Conservation (phyloP, 2,113 vertebrate species). For the Mustela lutreola region DNA sequence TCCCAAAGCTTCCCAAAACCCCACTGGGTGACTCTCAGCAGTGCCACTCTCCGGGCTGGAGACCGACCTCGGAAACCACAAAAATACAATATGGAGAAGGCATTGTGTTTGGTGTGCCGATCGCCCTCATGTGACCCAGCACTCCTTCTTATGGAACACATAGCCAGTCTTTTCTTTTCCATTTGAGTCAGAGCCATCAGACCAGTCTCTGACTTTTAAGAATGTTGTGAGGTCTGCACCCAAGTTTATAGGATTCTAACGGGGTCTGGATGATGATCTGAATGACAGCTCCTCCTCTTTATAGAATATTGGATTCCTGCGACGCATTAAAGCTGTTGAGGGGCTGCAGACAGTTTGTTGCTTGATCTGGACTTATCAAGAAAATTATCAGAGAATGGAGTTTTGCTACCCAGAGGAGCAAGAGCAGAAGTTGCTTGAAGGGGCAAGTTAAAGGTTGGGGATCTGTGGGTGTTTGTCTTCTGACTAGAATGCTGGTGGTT, state of each 20-base stretch:
- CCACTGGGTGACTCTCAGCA: not conserved
- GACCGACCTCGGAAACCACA: not conserved
- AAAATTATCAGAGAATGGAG: not conserved
- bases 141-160: not conserved
- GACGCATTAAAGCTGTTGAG: not conserved
- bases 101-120: not conserved
- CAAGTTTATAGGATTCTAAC: not conserved
- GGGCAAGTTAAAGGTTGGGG: not conserved
- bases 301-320: not conserved
- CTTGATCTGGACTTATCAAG: not conserved
- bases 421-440: not conserved
- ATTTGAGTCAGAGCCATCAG: not conserved
- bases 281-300: not conserved
- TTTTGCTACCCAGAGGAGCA: not conserved
- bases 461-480: not conserved
- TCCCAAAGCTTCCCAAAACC: not conserved
- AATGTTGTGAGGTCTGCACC: not conserved
- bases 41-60: not conserved
- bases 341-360: not conserved
- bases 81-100: not conserved
- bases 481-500: not conserved
- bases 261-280: not conserved
- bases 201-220: not conserved
- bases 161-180: not conserved
- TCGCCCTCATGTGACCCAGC: not conserved